Conservation (phyloP, 2,888 invertebrate genomes). For the Pedicia rivosa region DNA sequence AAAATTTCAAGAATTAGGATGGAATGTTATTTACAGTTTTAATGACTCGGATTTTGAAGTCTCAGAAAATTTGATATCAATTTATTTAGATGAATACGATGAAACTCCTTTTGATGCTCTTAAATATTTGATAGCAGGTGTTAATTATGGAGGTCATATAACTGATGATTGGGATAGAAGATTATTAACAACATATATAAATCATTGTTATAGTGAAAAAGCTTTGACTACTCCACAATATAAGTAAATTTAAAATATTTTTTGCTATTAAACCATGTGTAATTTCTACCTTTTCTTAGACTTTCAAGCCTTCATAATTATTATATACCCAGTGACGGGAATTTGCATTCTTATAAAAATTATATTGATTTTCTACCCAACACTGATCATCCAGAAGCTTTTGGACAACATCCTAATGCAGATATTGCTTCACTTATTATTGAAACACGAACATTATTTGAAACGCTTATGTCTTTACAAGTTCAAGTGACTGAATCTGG, state of each 20-base stretch:
- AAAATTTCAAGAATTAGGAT: slow-evolving; percentile 75
- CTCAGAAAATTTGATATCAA: slow-evolving; percentile 66
- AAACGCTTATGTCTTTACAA: slow-evolving; percentile 62
- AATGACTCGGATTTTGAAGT: slow-evolving; percentile 87
- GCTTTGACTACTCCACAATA: slow-evolving; percentile 40
- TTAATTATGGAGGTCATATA: slow-evolving; percentile 76
- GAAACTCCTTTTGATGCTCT: slow-evolving; percentile 82
- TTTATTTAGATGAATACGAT: slow-evolving; percentile 75
- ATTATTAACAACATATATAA: slow-evolving; percentile 65
- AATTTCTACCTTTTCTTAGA: too few relatives aligned
- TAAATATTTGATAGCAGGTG: slow-evolving; percentile 73
- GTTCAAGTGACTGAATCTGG: slow-evolving; percentile 40
- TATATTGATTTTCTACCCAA: slow-evolving; percentile 62
- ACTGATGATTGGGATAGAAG: slow-evolving; percentile 62
- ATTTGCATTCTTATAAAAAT: slow-evolving; percentile 63
- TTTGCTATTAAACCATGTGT: too few relatives aligned
- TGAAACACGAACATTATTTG: slow-evolving; percentile 59
- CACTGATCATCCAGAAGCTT: slow-evolving; percentile 69
- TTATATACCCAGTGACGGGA: slow-evolving; percentile 70
- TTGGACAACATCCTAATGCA: slow-evolving; percentile 81
- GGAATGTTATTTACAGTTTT: slow-evolving; percentile 81
- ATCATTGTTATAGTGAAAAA: slow-evolving; percentile 64
- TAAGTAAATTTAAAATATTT: too few relatives aligned
- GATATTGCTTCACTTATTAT: slow-evolving; percentile 75
- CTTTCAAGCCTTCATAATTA: slow-evolving; percentile 59